These are phyloP conservation scores for Drosophila kohkoa DNA, from an alignment of 1,140 invertebrate genomes.

Conservation along the genomic window DNA sequence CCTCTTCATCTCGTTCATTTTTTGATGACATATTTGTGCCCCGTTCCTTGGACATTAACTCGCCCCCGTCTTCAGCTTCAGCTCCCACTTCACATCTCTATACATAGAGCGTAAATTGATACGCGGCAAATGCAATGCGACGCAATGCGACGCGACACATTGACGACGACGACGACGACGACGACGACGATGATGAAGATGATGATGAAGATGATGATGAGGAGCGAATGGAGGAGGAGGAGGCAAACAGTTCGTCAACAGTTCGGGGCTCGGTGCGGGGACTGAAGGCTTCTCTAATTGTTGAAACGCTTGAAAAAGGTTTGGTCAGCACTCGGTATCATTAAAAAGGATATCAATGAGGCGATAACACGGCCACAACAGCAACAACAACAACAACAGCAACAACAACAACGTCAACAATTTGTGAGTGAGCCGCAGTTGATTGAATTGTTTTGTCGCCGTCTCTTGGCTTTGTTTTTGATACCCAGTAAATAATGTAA, in stretches of 20 bases:
- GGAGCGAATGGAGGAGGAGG: conserved; percentile 6
- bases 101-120: conserved; percentile 65
- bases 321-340: conserved; percentile 71
- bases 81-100: neutral
- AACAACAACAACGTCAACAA: conserved; percentile 44
- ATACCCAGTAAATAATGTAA: neutral
- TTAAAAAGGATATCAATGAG: conserved; percentile 80
- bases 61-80: neutral
- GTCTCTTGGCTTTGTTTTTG: conserved; percentile 47
- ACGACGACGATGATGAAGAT: conserved; percentile 14
- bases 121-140: conserved; percentile 27
- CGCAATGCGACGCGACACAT: conserved; percentile 17
- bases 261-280: conserved; percentile 18
- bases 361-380: conserved; percentile 74
- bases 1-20: conserved; percentile 33
- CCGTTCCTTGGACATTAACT: neutral
- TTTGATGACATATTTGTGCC: conserved; percentile 76
- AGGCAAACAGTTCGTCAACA: conserved; percentile 37
- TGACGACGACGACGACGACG: conserved; percentile 34
- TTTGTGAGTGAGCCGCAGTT: conserved; percentile 51
- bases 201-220: conserved; percentile 1
- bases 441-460: conserved; percentile 79
- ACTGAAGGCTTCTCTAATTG: conserved; percentile 46
- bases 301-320: conserved; percentile 64
- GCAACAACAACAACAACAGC: conserved; percentile 43